Conservation (phyloP, 2,113 vertebrate species). For the Centropristis striata region DNA sequence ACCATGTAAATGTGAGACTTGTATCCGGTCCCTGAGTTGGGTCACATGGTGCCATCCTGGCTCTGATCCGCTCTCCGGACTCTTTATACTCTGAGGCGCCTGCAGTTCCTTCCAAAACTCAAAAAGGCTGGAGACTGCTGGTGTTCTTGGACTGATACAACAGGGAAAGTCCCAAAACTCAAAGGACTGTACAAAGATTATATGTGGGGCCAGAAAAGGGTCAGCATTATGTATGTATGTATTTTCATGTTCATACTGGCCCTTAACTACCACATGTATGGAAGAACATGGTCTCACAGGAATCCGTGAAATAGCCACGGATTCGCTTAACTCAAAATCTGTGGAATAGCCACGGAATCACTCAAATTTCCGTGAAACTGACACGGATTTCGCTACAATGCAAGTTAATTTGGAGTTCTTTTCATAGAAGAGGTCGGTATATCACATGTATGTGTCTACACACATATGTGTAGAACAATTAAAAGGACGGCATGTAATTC, state of each 20-base stretch:
- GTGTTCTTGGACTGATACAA: neutral
- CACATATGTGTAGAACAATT: too few relatives aligned
- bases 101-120: slow-evolving; percentile 1
- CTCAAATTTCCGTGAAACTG: too few relatives aligned
- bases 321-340: too few relatives aligned
- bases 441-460: too few relatives aligned
- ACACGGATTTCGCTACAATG: too few relatives aligned
- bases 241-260: neutral
- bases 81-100: slow-evolving; percentile 11
- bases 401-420: too few relatives aligned
- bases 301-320: too few relatives aligned
- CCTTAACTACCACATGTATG: too few relatives aligned
- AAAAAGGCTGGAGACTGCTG: neutral
- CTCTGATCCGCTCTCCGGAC: slow-evolving; percentile 10
- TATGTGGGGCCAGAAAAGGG: neutral
- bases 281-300: too few relatives aligned
- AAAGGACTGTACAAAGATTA: neutral
- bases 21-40: slow-evolving; percentile 23
- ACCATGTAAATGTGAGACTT: slow-evolving; percentile 36
- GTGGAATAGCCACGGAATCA: too few relatives aligned
- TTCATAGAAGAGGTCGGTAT: too few relatives aligned
- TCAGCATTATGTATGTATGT: neutral
- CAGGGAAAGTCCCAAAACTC: neutral
- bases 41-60: neutral
- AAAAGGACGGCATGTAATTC: too few relatives aligned